A percentile compares a stretch with the other conserved stretches of the same genome.
phyloP scores from a whole-genome alignment of 2,113 vertebrate genomes.

The Drymodes brunneopygia region DNA sequence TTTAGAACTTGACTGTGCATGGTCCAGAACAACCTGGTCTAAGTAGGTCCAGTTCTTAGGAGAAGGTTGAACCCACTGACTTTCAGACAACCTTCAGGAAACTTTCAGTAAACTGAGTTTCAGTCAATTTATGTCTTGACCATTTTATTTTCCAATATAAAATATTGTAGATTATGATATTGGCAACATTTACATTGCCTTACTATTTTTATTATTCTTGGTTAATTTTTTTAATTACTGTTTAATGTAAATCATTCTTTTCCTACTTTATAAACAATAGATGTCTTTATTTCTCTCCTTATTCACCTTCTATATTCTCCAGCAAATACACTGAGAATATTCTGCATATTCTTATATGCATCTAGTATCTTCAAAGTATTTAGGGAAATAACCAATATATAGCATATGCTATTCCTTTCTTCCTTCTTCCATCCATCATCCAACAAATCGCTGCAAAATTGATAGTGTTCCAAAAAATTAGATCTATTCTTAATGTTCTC shows the following conservation, averaged over 20 bases:
- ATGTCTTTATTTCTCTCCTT: neutral
- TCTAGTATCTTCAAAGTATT: neutral
- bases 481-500: neutral
- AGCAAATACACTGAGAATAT: neutral
- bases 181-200: neutral
- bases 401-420: neutral
- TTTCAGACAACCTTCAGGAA: neutral
- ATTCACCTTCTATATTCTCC: neutral
- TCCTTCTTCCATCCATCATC: neutral
- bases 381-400: neutral
- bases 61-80: accelerated
- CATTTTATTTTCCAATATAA: neutral
- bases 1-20: neutral
- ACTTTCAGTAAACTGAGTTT: neutral
- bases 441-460: neutral
- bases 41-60: neutral
- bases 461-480: neutral
- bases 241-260: neutral
- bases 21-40: neutral
- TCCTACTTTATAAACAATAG: neutral
- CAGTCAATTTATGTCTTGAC: neutral
- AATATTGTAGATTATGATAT: neutral
- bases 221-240: neutral
- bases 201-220: neutral
- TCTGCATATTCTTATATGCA: neutral